Conservation (phyloP, 2,888 invertebrate species). For the Pediacus dermestoides region DNA sequence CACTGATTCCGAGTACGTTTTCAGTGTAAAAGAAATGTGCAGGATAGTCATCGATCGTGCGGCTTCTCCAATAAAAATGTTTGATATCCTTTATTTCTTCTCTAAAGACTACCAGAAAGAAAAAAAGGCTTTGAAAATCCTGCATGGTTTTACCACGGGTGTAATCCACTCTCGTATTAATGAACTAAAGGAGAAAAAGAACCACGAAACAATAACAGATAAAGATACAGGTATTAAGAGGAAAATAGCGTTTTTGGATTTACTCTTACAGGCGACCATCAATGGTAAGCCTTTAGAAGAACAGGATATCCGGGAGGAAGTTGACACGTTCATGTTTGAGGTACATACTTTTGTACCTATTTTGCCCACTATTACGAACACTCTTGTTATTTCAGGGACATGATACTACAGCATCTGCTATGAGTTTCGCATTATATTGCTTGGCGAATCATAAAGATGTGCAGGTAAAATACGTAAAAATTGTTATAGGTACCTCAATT, state of each 20-base stretch:
- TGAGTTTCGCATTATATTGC: constrained; percentile 9
- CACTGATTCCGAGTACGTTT: constrained; percentile 66
- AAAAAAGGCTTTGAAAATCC: constrained; percentile 33
- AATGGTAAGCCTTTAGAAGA: neutral
- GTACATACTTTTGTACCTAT: too few relatives aligned
- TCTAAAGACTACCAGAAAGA: constrained; percentile 59
- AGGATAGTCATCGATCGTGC: constrained; percentile 36
- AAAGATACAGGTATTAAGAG: neutral
- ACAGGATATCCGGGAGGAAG: constrained; percentile 12
- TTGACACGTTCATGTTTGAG: constrained; percentile 14
- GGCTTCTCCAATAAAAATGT: constrained; percentile 52
- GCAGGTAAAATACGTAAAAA: constrained; percentile 10
- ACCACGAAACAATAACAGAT: constrained; percentile 6
- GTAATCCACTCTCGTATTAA: neutral
- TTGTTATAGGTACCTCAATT: too few relatives aligned
- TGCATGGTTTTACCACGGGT: neutral
- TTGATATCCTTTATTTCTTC: constrained; percentile 51
- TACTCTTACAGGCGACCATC: neutral
- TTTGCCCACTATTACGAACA: too few relatives aligned
- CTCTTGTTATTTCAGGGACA: constrained; percentile 12
- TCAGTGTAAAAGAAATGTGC: constrained; percentile 59
- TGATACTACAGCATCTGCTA: constrained; percentile 12
- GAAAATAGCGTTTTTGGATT: neutral
- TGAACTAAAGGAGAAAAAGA: constrained; percentile 7
- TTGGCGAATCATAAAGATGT: constrained; percentile 9